Conservation (phyloP, 1,140 invertebrate species). For the Philotrypesis tridentata region DNA sequence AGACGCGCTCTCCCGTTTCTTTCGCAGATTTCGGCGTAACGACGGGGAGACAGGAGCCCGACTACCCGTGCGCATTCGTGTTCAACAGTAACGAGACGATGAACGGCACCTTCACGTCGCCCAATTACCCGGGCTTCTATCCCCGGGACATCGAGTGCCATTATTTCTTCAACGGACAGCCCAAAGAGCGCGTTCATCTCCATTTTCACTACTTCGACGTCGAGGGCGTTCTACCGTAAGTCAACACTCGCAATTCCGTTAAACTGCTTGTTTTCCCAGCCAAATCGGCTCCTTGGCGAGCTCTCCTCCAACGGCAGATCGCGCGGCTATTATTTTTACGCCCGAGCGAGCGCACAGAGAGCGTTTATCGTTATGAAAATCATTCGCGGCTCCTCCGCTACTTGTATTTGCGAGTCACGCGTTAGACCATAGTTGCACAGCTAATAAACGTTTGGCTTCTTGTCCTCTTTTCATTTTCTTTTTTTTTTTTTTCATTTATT, state of each 20-base stretch:
- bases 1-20: not conserved
- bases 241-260: conserved; percentile 50
- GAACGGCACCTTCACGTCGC: conserved; percentile 90
- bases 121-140: conserved; percentile 95
- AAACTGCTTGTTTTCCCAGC: not conserved
- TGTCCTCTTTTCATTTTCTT: no score
- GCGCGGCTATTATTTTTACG: no score
- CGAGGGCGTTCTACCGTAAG: conserved; percentile 92
- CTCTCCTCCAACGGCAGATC: no score
- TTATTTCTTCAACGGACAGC: conserved; percentile 92
- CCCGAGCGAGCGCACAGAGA: no score
- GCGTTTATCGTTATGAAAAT: no score
- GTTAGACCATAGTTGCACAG: no score
- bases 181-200: conserved; percentile 87
- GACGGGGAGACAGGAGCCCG: conserved; percentile 81
- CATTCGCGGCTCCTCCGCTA: no score
- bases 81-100: conserved; percentile 86
- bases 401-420: no score
- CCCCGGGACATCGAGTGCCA: conserved; percentile 94
- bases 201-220: conserved; percentile 94
- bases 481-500: no score
- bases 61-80: conserved; percentile 87
- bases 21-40: conserved; percentile 85
- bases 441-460: no score
- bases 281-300: not conserved